Evolutionary conservation across 1,140 invertebrate species (phyloP), one percentile per base, ranked within the genome.

Genomic region (Phocides pigmalion): DNA sequence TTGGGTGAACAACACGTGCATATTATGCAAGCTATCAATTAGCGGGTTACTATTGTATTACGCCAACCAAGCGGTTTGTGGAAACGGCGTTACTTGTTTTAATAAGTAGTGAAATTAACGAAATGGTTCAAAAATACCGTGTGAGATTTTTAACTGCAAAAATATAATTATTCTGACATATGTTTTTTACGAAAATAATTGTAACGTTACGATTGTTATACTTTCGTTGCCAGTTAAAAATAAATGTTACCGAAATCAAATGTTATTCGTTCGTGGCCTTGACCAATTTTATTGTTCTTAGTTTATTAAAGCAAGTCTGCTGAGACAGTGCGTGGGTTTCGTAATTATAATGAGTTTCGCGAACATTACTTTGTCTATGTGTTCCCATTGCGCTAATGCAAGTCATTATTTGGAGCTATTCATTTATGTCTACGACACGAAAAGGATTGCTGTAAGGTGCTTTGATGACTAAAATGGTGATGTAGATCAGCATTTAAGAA

Each of bases 1-100:
- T 74, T 81, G 56, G 71, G 70, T 64, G 65, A 64, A 68, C 74
- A 80, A 79, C 71, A 77, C 79, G 77, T 74, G 70, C 50, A 71
- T 73, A 76, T 90, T 90, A 87, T 83, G 88, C 82, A 90, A 90
- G 81, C 75, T 76, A 87, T 89, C 81, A 84, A 90, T 88, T 89
- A 90, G 82, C 68, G 71, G 65, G 73, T 74, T 78, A 73, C 76
- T 79, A 86, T 89, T 87, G 84, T 86, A 69, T 89, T 88, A 83
- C 84, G 76, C 51, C 71, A 81, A 66, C 19, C 37, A n/a, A 28
- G 22, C 28, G 19, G 12, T 62, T 56, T 59, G 51, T 51, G 46
- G 16, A 8, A 49, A 50, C 20, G 11, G 25, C 6, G 39, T 20
- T 12, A 56, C 53, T 47, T 22, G 56, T 19, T 28, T n/a, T 47